phyloP scores from a whole-genome alignment of 2,113 vertebrate genomes.

The Cygnus atratus region DNA sequence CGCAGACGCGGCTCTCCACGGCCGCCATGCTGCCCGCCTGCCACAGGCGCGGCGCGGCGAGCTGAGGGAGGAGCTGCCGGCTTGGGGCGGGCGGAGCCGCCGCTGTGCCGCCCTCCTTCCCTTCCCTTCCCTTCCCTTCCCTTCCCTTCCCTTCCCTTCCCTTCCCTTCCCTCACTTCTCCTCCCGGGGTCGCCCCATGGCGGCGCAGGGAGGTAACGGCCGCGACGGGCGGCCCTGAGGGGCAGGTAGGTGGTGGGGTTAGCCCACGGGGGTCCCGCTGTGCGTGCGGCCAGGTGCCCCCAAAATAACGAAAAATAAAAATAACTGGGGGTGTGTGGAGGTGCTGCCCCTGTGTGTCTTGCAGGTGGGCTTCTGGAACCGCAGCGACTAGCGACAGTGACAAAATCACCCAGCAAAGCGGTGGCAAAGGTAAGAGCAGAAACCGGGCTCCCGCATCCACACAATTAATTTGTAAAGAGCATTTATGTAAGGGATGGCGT shows the following conservation, averaged over 20 bases:
- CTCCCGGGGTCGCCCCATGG: too few species aligned
- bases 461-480: too few species aligned
- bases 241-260: too few species aligned
- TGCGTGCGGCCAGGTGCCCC: too few species aligned
- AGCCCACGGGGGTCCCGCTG: too few species aligned
- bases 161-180: too few species aligned
- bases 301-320: too few species aligned
- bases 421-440: background rate
- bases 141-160: too few species aligned
- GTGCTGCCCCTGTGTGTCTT: background rate
- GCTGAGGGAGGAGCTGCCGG: constrained; percentile 42
- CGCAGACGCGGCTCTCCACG: constrained; percentile 88
- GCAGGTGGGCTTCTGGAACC: rapidly evolving
- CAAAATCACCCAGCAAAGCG: background rate
- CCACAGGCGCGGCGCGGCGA: constrained; percentile 19
- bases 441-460: background rate
- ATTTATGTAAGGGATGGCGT: background rate
- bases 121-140: background rate
- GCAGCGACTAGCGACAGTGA: rapidly evolving
- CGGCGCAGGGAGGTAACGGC: too few species aligned
- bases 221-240: too few species aligned
- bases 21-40: constrained; percentile 91
- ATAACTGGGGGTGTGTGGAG: background rate
- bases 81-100: background rate
- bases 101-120: background rate